Evolutionary conservation across 1,140 invertebrate genomes (phyloP), one percentile per base, ranked within the genome.

Genomic region (Drosophila mayri): DNA sequence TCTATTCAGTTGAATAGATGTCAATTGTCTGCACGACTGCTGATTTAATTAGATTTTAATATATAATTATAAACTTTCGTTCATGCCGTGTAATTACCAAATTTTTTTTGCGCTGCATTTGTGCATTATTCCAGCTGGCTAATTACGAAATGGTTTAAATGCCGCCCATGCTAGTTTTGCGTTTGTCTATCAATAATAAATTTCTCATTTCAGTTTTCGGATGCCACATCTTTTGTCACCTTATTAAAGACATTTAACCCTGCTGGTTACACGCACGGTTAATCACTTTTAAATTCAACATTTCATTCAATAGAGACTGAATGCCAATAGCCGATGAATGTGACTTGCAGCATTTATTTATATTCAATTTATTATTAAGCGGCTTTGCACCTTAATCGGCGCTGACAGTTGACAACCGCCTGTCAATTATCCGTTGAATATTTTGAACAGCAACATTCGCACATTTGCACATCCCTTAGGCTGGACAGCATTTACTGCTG

Each of bases 1-100:
- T 11, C 46, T 74, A 46, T 75, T 59, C 55, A 76, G 50, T 44
- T 61, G 70, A 62, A 63, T 90, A 50, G 49, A 32, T 80, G 68
- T 78, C 73, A 81, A 78, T 90, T 88, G 65, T 65, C 73, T 62
- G 77, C 38, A 65, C 55, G 68, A 62, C 73, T 61, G 77, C 77
- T 88, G 85, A 88, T 88, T 88, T 90, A 90, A 88, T 88, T 90
- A 85, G 85, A 85, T 90, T 90, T 88, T 71, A 88, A 88, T 90
- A 75, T 84, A 79, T 90, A 81, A 85, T 88, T 78, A 67, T 62
- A 41, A 61, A 71, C 50, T 66, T 49, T 70, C 59, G 67, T 72
- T 37, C 67, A 60, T 62, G 47, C 55, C 25, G 28, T 65, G 28
- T 57, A 76, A 75, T 85, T 70, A 82, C 67, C 58, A 22, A 58